These are phyloP conservation scores for Petromus typicus DNA, from an alignment of 2,113 vertebrate species.

Conservation along the genomic window DNA sequence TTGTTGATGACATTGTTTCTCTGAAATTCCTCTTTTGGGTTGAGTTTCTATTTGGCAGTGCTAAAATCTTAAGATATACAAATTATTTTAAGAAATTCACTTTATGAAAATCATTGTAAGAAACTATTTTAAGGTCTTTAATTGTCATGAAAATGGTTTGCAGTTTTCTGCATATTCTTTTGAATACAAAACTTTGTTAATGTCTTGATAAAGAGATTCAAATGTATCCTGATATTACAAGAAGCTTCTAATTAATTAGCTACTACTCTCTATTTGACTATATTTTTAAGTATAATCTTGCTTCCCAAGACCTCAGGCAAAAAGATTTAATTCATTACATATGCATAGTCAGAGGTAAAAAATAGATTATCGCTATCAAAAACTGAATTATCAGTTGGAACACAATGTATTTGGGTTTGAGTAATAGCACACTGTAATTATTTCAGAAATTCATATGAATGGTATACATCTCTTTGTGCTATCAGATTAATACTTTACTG, in stretches of 20 bases:
- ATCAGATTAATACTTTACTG: not conserved
- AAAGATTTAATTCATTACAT: not conserved
- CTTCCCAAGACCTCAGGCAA: not conserved
- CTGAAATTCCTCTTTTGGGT: not conserved
- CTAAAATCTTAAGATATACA: not conserved
- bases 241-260: not conserved
- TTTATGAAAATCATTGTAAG: not conserved
- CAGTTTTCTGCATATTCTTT: not conserved
- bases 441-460: not conserved
- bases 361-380: not conserved
- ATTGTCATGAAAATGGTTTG: not conserved
- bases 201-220: not conserved
- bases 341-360: not conserved
- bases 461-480: not conserved
- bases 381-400: not conserved
- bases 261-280: not conserved
- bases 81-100: constrained; percentile 27
- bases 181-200: not conserved
- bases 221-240: not conserved
- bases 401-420: not conserved
- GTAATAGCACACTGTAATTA: not conserved
- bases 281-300: not conserved
- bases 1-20: not conserved
- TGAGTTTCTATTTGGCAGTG: not conserved
- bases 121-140: not conserved